Percentiles rank a stretch among this genome's conserved stretches.
Evolutionary conservation across 2,797 vertebrate species (phyloP).

Genomic region (Pseudomugil tenellus): DNA sequence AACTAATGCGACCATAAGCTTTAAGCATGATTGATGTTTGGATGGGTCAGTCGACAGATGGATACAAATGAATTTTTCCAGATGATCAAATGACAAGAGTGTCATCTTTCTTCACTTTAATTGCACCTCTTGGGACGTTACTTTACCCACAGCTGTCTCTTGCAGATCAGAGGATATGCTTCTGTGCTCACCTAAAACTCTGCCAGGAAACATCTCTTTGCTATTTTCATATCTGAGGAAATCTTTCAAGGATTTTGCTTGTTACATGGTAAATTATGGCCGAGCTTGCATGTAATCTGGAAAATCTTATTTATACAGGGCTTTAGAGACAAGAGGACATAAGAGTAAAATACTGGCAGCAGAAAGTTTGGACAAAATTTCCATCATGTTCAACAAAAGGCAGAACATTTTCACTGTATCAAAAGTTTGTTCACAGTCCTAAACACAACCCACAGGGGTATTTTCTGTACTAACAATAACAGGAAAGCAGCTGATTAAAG

Average conservation of each 20-base stretch:
- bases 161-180: conserved; percentile 8
- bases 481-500: no score
- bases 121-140: conserved; percentile 34
- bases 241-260: background rate
- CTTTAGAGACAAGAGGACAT: no score
- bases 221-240: background rate
- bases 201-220: background rate
- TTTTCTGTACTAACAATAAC: no score
- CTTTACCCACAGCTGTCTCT: conserved; percentile 19
- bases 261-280: background rate
- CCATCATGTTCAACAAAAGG: no score
- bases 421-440: no score
- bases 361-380: no score
- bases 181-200: conserved; percentile 21
- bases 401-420: no score
- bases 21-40: conserved; percentile 2
- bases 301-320: background rate
- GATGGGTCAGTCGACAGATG: conserved; percentile 23
- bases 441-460: no score
- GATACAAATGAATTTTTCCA: conserved; percentile 23
- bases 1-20: background rate
- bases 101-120: conserved; percentile 45
- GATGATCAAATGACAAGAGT: conserved; percentile 11
- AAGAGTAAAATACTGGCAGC: no score
- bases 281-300: background rate